Evolutionary conservation across 2,113 vertebrate genomes (phyloP).

Genomic region (Gavialis gangeticus): DNA sequence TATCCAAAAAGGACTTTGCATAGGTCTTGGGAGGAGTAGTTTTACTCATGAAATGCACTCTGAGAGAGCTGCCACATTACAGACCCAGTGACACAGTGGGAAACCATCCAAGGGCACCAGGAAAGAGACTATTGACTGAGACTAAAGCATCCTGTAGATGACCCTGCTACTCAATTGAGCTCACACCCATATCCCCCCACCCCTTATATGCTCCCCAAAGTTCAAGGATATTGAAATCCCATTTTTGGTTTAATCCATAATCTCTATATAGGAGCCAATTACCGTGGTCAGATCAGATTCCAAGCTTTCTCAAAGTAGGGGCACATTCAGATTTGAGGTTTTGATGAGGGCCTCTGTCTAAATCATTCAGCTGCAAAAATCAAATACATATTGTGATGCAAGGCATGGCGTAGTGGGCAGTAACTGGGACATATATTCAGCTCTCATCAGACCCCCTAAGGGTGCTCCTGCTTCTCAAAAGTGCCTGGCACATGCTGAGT

Average conservation of each 20-base stretch:
- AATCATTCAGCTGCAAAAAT: background rate
- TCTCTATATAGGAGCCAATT: conserved; percentile 44
- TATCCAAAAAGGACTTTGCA: background rate
- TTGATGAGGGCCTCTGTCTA: conserved; percentile 53
- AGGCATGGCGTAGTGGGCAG: no score
- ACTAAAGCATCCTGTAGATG: conserved; percentile 25
- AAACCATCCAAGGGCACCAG: conserved; percentile 7
- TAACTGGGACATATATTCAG: no score
- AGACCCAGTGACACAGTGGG: background rate
- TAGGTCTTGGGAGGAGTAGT: background rate
- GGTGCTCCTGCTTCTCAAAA: background rate
- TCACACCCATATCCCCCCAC: conserved; percentile 9
- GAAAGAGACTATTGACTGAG: conserved; percentile 47
- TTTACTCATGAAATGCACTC: conserved; percentile 27
- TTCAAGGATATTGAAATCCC: conserved; percentile 61
- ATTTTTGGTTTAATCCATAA: conserved; percentile 66
- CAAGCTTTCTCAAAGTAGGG: conserved; percentile 14
- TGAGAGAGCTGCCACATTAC: background rate
- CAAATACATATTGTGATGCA: no score
- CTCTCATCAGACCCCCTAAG: background rate
- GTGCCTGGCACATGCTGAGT: background rate
- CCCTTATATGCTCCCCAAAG: background rate
- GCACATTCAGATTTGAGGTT: conserved; percentile 19
- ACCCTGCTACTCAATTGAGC: conserved; percentile 15
- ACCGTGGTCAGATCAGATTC: conserved; percentile 58